phyloP scores from a whole-genome alignment of 2,797 vertebrate species.

The Brachymystax lenok region DNA sequence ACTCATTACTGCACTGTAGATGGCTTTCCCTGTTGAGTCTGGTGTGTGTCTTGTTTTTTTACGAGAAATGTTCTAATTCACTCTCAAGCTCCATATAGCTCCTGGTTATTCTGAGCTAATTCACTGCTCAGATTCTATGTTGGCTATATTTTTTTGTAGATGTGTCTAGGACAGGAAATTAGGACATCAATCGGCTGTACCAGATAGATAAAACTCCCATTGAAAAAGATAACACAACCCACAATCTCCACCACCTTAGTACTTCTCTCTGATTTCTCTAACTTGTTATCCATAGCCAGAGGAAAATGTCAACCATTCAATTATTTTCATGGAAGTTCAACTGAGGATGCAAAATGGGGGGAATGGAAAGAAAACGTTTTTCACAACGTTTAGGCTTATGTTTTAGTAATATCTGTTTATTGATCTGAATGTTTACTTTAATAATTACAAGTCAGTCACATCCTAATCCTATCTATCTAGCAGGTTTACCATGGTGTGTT shows the following conservation, averaged over 20 bases:
- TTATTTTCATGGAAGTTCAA: conserved; percentile 33
- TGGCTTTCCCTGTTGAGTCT: neutral
- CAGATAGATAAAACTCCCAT: conserved; percentile 33
- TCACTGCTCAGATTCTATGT: conserved; percentile 22
- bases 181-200: conserved; percentile 47
- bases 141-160: conserved; percentile 34
- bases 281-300: conserved; percentile 43
- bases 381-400: neutral
- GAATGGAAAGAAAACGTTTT: conserved; percentile 10
- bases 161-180: conserved; percentile 54
- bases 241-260: conserved; percentile 33
- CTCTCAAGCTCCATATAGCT: conserved; percentile 24
- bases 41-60: too few species aligned
- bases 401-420: neutral
- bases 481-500: neutral
- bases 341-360: conserved; percentile 14
- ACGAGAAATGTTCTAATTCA: neutral
- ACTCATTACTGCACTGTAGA: neutral
- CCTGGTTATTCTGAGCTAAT: conserved; percentile 49
- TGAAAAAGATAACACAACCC: conserved; percentile 22
- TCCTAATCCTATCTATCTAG: neutral
- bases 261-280: conserved; percentile 29
- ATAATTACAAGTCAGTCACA: conserved; percentile 7
- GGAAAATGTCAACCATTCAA: conserved; percentile 41
- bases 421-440: neutral